Conservation (phyloP, 2,888 invertebrate genomes). For the Plagiodera versicolora region DNA sequence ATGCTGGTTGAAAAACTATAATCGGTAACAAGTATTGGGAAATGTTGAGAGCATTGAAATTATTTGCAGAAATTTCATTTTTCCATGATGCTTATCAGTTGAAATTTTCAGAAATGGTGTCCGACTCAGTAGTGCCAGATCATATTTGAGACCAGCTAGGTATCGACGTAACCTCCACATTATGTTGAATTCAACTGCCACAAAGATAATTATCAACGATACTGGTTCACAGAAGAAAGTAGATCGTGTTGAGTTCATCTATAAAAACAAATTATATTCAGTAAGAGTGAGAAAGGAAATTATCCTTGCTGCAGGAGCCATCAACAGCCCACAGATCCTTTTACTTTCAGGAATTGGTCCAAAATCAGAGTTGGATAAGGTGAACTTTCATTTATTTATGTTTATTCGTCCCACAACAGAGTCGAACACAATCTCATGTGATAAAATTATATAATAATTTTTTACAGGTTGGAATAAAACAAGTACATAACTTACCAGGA, state of each 20-base stretch:
- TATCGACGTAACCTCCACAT: conserved; percentile 64
- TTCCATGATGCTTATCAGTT: neutral
- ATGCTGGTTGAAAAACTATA: too few relatives aligned
- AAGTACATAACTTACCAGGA: conserved; percentile 65
- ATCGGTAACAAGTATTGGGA: too few relatives aligned
- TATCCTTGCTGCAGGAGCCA: conserved; percentile 64
- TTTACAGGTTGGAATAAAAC: conserved; percentile 58
- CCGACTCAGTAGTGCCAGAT: conserved; percentile 63
- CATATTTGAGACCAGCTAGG: conserved; percentile 64
- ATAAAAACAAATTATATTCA: conserved; percentile 55
- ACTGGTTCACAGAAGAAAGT: conserved; percentile 58
- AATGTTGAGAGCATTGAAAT: too few relatives aligned
- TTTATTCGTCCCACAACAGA: neutral
- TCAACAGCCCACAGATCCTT: conserved; percentile 69
- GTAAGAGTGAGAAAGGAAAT: conserved; percentile 62
- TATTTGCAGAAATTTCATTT: too few relatives aligned
- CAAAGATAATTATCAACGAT: conserved; percentile 57
- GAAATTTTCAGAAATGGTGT: conserved; percentile 59
- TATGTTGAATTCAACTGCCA: conserved; percentile 63
- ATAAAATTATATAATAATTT: too few relatives aligned
- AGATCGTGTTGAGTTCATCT: conserved; percentile 64
- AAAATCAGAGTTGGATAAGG: conserved; percentile 59
- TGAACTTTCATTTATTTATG: conserved; percentile 7
- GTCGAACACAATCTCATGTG: too few relatives aligned
- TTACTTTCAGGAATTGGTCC: conserved; percentile 70